Evolutionary conservation across 2,888 invertebrate genomes (phyloP).

Genomic region (Romanomermis culicivorax): DNA sequence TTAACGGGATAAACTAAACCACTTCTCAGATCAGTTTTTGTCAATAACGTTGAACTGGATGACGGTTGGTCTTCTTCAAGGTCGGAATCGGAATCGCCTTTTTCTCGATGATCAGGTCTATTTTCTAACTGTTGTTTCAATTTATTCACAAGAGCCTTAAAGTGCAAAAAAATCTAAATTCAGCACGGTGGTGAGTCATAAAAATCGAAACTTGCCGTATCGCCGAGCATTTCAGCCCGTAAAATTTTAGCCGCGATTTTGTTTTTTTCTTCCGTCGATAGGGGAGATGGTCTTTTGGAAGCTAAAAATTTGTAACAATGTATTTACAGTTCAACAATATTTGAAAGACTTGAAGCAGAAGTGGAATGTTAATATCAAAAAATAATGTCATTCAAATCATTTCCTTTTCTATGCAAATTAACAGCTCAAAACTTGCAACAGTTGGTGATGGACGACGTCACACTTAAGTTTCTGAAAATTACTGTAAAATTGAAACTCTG

Average conservation of each 20-base stretch:
- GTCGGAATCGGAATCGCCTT: conserved; percentile 7
- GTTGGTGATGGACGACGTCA: too few species aligned
- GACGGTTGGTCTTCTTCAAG: neutral
- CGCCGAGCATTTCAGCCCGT: conserved; percentile 80
- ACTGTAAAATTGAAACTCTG: too few species aligned
- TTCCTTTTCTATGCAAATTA: too few species aligned
- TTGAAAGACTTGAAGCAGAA: too few species aligned
- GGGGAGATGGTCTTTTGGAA: too few species aligned
- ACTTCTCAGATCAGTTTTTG: conserved; percentile 6
- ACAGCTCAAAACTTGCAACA: too few species aligned
- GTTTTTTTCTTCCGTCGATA: conserved; percentile 46
- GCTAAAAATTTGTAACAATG: too few species aligned
- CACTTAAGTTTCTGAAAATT: too few species aligned
- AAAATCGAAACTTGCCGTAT: conserved; percentile 34
- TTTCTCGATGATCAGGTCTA: conserved; percentile 38
- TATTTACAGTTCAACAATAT: too few species aligned
- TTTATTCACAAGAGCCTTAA: conserved; percentile 41
- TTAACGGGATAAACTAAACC: conserved; percentile 13
- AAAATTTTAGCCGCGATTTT: conserved; percentile 66
- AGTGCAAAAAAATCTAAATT: conserved; percentile 11
- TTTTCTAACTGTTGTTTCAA: conserved; percentile 51
- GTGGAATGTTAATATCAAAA: too few species aligned
- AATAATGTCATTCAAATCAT: too few species aligned
- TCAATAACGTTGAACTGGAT: neutral
- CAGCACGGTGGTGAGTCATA: neutral